Conservation (phyloP, 1,140 invertebrate genomes). For the Drosophila melanogaster region Release_6_plus_ISO1_MT NT_033779.5:17958501-17959000, state of each 20-base stretch:
- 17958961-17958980: slow-evolving; percentile 56
- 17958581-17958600: slow-evolving; percentile 1
- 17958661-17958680: slow-evolving; percentile 40
- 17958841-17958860: slow-evolving; percentile 64
- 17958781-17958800: slow-evolving; percentile 8
- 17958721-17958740: slow-evolving; percentile 72
- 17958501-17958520: too few relatives aligned
- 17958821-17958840: slow-evolving; percentile 56
- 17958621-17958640: slow-evolving; percentile 31
- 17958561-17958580: background rate
- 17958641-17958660: slow-evolving; percentile 35
- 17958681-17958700: slow-evolving; percentile 69
- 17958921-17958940: slow-evolving; percentile 28
- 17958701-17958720: slow-evolving; percentile 22
- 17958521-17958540: too few relatives aligned
- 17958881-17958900: slow-evolving; percentile 40
- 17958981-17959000: slow-evolving; percentile 66
- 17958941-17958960: slow-evolving; percentile 59
- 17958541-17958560: background rate
- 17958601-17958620: slow-evolving; percentile 15
- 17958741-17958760: slow-evolving; percentile 54
- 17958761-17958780: slow-evolving; percentile 21
- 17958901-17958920: slow-evolving; percentile 30
- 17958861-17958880: slow-evolving; percentile 44
- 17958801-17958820: slow-evolving; percentile 32